phyloP scores from a whole-genome alignment of 1,140 invertebrate genomes.

The Cherax destructor region DNA sequence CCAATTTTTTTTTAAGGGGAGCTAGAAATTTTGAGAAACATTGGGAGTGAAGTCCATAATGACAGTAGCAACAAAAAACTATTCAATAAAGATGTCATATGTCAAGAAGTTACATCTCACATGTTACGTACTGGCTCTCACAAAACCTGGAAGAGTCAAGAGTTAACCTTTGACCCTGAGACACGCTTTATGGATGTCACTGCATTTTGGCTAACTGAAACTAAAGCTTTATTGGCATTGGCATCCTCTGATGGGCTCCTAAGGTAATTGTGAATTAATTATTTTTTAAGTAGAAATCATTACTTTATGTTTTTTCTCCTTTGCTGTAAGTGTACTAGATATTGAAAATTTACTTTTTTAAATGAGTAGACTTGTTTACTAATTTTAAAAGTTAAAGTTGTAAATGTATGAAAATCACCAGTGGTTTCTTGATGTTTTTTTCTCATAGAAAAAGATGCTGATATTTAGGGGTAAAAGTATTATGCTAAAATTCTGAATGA shows the following conservation, averaged over 20 bases:
- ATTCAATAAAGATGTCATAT: not conserved
- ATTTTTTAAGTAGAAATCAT: too few relatives aligned
- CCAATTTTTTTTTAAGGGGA: not conserved
- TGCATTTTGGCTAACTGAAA: slow-evolving; percentile 50
- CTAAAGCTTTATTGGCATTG: slow-evolving; percentile 28
- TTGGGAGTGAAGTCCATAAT: not conserved
- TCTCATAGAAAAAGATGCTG: too few relatives aligned
- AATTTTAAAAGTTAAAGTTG: too few relatives aligned
- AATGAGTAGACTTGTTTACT: too few relatives aligned
- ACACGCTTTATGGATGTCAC: slow-evolving; percentile 54
- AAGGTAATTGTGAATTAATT: not conserved
- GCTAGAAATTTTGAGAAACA: not conserved
- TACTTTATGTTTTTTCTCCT: too few relatives aligned
- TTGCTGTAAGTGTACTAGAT: too few relatives aligned
- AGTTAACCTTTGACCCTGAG: slow-evolving; percentile 54
- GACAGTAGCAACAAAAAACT: not conserved
- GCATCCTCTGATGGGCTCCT: slow-evolving; percentile 59
- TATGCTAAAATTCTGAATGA: too few relatives aligned
- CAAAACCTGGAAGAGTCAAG: slow-evolving; percentile 54
- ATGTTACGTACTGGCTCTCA: slow-evolving; percentile 53
- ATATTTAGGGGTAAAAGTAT: too few relatives aligned
- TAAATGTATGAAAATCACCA: too few relatives aligned
- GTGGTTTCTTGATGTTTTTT: too few relatives aligned
- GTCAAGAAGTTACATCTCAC: slow-evolving; percentile 46
- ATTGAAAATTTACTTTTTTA: too few relatives aligned